These are phyloP conservation scores for Tenebrio molitor DNA, from an alignment of 1,140 invertebrate species.

Conservation along the genomic window DNA sequence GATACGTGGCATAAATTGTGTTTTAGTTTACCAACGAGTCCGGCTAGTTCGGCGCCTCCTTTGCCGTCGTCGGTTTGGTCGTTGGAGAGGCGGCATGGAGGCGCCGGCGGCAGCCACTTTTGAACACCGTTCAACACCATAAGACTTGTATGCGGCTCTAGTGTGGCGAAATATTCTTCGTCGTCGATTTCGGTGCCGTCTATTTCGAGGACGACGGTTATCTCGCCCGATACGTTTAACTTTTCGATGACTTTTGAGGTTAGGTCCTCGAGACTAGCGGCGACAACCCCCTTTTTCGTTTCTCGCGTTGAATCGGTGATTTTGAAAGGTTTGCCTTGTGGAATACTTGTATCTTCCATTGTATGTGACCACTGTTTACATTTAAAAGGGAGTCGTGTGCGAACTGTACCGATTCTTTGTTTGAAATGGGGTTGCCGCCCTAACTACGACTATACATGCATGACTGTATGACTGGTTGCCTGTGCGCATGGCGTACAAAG, in stretches of 20 bases:
- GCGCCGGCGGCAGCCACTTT: slow-evolving; percentile 74
- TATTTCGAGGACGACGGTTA: slow-evolving; percentile 77
- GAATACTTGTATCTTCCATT: slow-evolving; percentile 61
- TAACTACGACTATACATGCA: slow-evolving; percentile 15
- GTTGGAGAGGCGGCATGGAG: slow-evolving; percentile 71
- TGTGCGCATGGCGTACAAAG: slow-evolving; percentile 53
- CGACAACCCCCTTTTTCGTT: slow-evolving; percentile 84
- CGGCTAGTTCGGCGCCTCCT: slow-evolving; percentile 70
- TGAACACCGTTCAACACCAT: slow-evolving; percentile 83
- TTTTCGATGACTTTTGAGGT: slow-evolving; percentile 79
- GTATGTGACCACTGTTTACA: slow-evolving; percentile 16
- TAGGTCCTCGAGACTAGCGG: slow-evolving; percentile 81
- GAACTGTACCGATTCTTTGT: slow-evolving; percentile 32
- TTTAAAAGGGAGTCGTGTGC: slow-evolving; percentile 14
- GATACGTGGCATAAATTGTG: slow-evolving; percentile 85
- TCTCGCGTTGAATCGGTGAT: slow-evolving; percentile 80
- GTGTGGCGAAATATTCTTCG: slow-evolving; percentile 88
- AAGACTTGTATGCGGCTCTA: slow-evolving; percentile 84
- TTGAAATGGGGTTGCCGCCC: slow-evolving; percentile 55
- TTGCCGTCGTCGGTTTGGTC: slow-evolving; percentile 78
- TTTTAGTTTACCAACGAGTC: slow-evolving; percentile 80
- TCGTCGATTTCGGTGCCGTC: slow-evolving; percentile 92
- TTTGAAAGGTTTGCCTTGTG: slow-evolving; percentile 72
- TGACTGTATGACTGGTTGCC: slow-evolving; percentile 46
- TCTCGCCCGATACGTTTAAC: slow-evolving; percentile 68